Evolutionary conservation across 2,888 invertebrate genomes (phyloP), one percentile per base, ranked within the genome.

Genomic region (Dryadula phaetusa): DNA sequence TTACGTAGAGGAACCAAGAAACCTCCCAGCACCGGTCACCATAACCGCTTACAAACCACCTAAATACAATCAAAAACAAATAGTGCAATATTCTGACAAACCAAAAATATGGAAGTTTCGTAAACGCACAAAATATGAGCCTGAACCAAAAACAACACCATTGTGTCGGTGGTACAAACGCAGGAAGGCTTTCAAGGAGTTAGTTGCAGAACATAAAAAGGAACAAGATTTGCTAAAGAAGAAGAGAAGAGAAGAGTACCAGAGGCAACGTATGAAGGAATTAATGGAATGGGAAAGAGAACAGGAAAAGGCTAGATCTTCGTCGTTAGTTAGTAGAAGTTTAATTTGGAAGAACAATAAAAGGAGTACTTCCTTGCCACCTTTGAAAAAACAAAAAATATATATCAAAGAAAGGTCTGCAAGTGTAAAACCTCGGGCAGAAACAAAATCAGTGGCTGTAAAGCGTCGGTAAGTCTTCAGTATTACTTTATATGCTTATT

Each of bases 111-210:
- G 66, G 58, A 68, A 25, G 52, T 42, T 40, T 0, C 47, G 47
- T 65, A 66, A 40, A 66, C 64, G 58, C 34, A 37, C 49, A 37
- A 49, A 40, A 20, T 22, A 61, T 34, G 69, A 70, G 37, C 20
- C 49, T 1, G 28, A 40, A 28, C 61, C 56, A 16, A 70, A 70
- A 53, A 64, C 32, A 44, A 42, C 53, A 44, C 42, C 58, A 20
- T 18, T 80, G 28, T 76, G 75, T 52, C 61, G 68, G 14, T 81
- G 83, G 83, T 79, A 76, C 61, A 74, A 69, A 61, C 72, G 71
- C 18, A 72, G 70, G 16, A 76, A 72, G 52, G 77, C 77, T 4
- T 62, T 74, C n/a, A 78, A 68, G 32, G 56, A 74, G 32, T 58
- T 76, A 46, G 40, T 62, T 32, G 34, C 62, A 22, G 68, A 74